Evolutionary conservation across 1,140 invertebrate species (phyloP), one percentile per base, ranked within the genome.

Genomic region (Pogonus chalceus): DNA sequence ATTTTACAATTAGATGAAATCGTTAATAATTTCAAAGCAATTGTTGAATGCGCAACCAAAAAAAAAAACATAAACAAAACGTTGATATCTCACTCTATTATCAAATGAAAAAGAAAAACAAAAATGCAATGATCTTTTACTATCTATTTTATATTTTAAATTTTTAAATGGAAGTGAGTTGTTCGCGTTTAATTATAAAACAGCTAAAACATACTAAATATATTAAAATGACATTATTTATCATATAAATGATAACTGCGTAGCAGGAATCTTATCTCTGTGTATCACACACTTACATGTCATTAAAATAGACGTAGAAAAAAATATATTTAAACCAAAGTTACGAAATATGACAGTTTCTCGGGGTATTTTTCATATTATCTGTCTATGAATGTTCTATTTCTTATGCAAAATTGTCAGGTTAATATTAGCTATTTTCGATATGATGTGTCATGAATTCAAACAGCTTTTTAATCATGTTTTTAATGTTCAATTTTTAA

Each of bases 281-380:
- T 43, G 37, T 43, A 43, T 43, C 37, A 43, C 37, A n/a, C n/a
- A 43, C 18, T 43, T 43, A 43, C 37, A 43, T 43, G 37, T 43
- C 37, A 43, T 43, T 43, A 9, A n/a, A n/a, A n/a, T 43, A 43
- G 37, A 12, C 7, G 9, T 43, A 12, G 37, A 43, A 43, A 43
- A 16, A 10, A 43, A 10, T 43, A 10, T 43, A 43, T 7, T 7
- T 31, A 31, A 43, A 43, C 37, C 37, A 43, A 43, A 43, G 37
- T 31, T 31, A 31, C 14, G 26, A 14, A 31, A 14, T 43, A 3
- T 43, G 37, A 16, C 26, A 16, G 37, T 16, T 43, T 43, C 37
- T 43, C 37, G 37, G 37, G 37, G 37, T 43, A 43, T 43, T 43
- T n/a, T n/a, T 43, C 18, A 43, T 10, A 43, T 12, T 10, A 18